Conservation (phyloP, 2,888 invertebrate genomes). For the Ectemnius lituratus region DNA sequence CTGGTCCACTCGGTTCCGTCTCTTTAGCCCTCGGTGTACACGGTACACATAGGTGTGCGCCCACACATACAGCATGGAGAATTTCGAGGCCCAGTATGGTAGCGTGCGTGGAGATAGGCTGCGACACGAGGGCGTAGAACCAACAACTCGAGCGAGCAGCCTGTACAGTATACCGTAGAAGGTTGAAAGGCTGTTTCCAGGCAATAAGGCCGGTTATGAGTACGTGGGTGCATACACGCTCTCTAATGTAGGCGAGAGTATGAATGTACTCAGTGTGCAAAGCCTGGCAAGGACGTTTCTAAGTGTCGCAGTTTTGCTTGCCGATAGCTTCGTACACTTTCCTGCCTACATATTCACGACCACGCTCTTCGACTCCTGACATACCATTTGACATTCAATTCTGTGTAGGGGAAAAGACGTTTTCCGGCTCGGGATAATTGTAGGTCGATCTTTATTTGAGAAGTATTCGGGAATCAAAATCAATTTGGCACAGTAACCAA, state of each 20-base stretch:
- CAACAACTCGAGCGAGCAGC: conserved; percentile 27
- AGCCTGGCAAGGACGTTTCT: conserved; percentile 56
- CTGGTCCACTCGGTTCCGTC: conserved; percentile 19
- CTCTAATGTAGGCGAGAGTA: conserved; percentile 36
- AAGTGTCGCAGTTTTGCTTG: conserved; percentile 38
- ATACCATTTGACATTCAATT: conserved; percentile 18
- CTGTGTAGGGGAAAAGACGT: not conserved
- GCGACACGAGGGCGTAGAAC: conserved; percentile 39
- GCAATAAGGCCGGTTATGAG: conserved; percentile 50
- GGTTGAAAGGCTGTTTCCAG: conserved; percentile 53
- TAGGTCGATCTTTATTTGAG: too few species aligned
- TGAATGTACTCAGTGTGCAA: conserved; percentile 9
- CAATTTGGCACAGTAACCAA: too few species aligned
- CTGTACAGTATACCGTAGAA: conserved; percentile 46
- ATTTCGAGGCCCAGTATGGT: not conserved
- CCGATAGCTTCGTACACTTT: not conserved
- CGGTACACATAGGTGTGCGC: conserved; percentile 15
- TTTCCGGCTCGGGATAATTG: too few species aligned
- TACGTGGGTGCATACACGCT: conserved; percentile 39
- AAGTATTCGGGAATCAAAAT: too few species aligned
- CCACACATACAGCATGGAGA: conserved; percentile 5
- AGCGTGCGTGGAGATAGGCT: not conserved
- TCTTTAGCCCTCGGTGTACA: not conserved
- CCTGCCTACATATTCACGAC: too few species aligned
- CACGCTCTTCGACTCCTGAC: not conserved